Percentiles rank a stretch among this genome's conserved stretches.
phyloP scores from a whole-genome alignment of 1,140 invertebrate genomes.

The Phocides pigmalion region DNA sequence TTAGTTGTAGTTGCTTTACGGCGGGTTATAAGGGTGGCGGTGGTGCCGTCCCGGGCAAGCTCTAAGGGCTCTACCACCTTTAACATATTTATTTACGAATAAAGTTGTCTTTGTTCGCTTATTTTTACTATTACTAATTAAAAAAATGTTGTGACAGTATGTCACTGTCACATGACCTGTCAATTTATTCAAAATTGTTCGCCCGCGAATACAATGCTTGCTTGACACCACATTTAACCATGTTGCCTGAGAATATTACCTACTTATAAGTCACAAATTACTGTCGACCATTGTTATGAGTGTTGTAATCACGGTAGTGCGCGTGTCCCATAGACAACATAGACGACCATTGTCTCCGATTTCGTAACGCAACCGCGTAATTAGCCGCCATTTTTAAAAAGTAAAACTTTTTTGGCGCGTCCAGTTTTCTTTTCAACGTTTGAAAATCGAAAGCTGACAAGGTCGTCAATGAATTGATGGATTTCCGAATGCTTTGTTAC shows the following conservation, averaged over 20 bases:
- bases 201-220: conserved; percentile 19
- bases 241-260: conserved; percentile 23
- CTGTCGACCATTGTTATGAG: conserved; percentile 39
- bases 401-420: conserved; percentile 30
- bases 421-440: conserved; percentile 26
- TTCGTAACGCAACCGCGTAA: conserved; percentile 39
- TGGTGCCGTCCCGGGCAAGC: no score
- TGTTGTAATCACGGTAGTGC: conserved; percentile 37
- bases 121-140: not conserved
- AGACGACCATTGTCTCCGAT: conserved; percentile 41
- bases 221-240: conserved; percentile 19
- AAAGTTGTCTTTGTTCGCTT: not conserved
- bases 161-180: conserved; percentile 12
- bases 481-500: conserved; percentile 23
- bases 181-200: conserved; percentile 28
- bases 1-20: no score
- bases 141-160: conserved; percentile 4
- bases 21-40: no score
- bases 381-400: conserved; percentile 40
- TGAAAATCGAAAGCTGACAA: conserved; percentile 31
- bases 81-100: not conserved
- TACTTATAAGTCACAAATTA: conserved; percentile 41
- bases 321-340: conserved; percentile 43
- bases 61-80: no score
- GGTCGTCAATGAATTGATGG: conserved; percentile 18